A percentile compares a stretch with the other conserved stretches of the same genome.
Evolutionary conservation across 2,113 vertebrate genomes (phyloP).

Genomic region (Eulemur rufifrons): DNA sequence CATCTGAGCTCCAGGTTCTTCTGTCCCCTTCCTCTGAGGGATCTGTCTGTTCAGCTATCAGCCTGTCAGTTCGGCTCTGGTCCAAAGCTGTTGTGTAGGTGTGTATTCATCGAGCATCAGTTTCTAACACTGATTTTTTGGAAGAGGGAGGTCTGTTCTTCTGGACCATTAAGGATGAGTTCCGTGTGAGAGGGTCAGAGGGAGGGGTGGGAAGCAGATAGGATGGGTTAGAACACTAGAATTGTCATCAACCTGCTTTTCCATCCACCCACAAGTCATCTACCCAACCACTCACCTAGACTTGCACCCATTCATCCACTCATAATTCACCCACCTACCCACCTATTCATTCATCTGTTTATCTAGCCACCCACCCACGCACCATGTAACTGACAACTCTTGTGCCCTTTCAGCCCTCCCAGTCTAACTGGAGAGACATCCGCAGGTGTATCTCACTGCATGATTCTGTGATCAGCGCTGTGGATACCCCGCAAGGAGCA

Average conservation of each 20-base stretch:
- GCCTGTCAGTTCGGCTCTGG: not conserved
- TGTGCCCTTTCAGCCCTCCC: not conserved
- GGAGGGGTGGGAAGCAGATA: not conserved
- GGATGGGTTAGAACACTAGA: not conserved
- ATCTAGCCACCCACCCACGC: not conserved
- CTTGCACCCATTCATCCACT: not conserved
- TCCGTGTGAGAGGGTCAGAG: not conserved
- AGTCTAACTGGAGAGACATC: not conserved
- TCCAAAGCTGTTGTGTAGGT: slow-evolving; percentile 1
- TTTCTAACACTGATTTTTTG: not conserved
- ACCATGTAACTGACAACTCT: not conserved
- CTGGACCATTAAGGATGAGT: not conserved
- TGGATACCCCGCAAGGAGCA: not conserved
- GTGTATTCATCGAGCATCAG: not conserved
- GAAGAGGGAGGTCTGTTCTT: not conserved
- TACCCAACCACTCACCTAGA: not conserved
- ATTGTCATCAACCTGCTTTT: not conserved
- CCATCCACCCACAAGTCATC: not conserved
- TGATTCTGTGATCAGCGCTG: not conserved
- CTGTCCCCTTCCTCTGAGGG: not conserved
- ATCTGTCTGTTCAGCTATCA: slow-evolving; percentile 28
- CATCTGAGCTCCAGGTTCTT: not conserved
- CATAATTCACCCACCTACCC: not conserved
- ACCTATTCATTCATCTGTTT: not conserved
- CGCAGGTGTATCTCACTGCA: not conserved